Conservation (phyloP, 2,113 vertebrate species). For the Marcusenius ussheri region DNA sequence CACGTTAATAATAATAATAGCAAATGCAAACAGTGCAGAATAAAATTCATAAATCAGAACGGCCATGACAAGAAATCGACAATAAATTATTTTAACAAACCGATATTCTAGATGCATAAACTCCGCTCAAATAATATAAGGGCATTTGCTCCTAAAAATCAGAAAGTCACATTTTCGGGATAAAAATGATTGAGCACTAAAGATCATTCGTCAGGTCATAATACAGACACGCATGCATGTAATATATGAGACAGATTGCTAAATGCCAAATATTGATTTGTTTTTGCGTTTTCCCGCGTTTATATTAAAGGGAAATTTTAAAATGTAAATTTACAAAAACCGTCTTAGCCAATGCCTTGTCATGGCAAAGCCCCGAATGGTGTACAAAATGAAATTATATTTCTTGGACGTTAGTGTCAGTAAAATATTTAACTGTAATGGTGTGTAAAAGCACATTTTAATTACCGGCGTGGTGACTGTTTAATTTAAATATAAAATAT, state of each 20-base stretch:
- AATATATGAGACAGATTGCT: background rate
- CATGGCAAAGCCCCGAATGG: background rate
- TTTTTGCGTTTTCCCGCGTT: background rate
- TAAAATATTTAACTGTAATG: background rate
- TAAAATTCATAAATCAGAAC: background rate
- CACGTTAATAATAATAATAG: background rate
- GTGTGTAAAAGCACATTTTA: background rate
- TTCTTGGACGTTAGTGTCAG: background rate
- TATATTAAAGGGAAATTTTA: background rate
- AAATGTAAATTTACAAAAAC: background rate
- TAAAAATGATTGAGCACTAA: background rate
- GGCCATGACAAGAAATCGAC: background rate
- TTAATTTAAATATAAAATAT: background rate
- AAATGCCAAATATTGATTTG: constrained; percentile 11
- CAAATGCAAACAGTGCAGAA: background rate
- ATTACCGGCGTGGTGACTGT: background rate
- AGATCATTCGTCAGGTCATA: background rate
- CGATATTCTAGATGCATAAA: background rate
- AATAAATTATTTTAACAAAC: constrained; percentile 2
- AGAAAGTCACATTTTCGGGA: background rate
- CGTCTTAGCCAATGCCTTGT: background rate
- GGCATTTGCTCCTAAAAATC: background rate
- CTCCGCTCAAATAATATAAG: background rate
- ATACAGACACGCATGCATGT: background rate
- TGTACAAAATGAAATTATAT: background rate